Base-by-base conservation (phyloP, 1,140 invertebrate species). In the Bombus waltoni region DNA sequence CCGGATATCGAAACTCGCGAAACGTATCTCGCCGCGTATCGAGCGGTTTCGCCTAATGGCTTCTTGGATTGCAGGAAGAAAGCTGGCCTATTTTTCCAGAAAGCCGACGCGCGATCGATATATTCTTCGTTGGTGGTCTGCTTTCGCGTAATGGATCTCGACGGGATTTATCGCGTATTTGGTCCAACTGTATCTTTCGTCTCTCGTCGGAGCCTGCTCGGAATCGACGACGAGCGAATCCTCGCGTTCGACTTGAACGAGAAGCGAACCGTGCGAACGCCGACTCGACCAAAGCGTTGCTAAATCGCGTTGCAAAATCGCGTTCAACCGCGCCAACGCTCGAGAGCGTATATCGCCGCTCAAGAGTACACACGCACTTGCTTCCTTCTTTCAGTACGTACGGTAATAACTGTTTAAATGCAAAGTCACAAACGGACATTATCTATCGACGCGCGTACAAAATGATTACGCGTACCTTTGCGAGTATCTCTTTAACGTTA, bases 191-290 rank as follows among this genome's bases (percentile, higher is more conserved):
- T 62, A 62, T 62, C 28, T 62, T 62, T 13, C 59, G 59, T 62
- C 59, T 62, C n/a, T 62, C 28, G 59, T 10, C n/a, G 10, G 0
- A 5, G 22, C 59, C 8, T 53, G 47, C 47, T 53, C 2, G 47
- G 22, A 5, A 62, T 62, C 59, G 59, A 13, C 3, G 59, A 13
- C 28, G n/a, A 62, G 28, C 59, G 59, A n/a, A 22, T 62, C 28
- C 28, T 28, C 59, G 59, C 18, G 6, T 32, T 32, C n/a, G n/a
- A 66, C 32, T 66, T 35, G 32, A 11, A 8, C 65, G 15, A 66
- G 59, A 32, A 35, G 13, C 28, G 38, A 42, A 57, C 28, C 81
- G 72, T 83, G 81, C 9, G 81, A 83, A 83, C 81, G 57, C 42
- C 72, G n/a, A 59, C 68, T 72, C 76, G 38, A 32, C 15, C n/a